A percentile compares a stretch with the other conserved stretches of the same genome.
phyloP scores from a whole-genome alignment of 2,797 vertebrate genomes.

The Tragelaphus oryx region DNA sequence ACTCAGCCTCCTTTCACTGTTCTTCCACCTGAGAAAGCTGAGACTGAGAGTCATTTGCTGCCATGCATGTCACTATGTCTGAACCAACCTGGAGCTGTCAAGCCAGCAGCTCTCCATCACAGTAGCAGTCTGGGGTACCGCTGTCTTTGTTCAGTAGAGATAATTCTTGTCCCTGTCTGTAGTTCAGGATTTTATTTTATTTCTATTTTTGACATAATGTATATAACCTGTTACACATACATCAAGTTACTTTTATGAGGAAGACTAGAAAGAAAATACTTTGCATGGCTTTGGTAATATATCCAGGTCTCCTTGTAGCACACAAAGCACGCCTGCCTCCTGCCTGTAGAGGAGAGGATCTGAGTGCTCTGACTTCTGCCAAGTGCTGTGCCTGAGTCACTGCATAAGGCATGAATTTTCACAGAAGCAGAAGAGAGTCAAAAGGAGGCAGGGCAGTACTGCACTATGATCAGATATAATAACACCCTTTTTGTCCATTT shows the following conservation, averaged over 20 bases:
- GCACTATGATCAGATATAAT: no score
- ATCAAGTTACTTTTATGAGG: slow-evolving; percentile 66
- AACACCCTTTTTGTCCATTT: background rate
- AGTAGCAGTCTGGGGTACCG: slow-evolving; percentile 71
- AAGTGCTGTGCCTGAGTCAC: background rate
- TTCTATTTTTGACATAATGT: slow-evolving; percentile 54
- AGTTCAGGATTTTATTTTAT: background rate
- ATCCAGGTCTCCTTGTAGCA: background rate
- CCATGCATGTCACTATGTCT: slow-evolving; percentile 57
- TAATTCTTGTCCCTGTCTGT: slow-evolving; percentile 71
- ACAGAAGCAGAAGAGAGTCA: background rate
- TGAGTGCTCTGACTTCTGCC: background rate
- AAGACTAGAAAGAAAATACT: slow-evolving; percentile 63
- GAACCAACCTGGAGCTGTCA: slow-evolving; percentile 77
- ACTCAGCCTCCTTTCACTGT: slow-evolving; percentile 39
- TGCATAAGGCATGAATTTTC: background rate
- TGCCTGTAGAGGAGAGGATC: background rate
- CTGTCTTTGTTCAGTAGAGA: slow-evolving; percentile 79
- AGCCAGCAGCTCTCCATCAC: slow-evolving; percentile 70
- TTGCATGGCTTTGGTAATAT: background rate
- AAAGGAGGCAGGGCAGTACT: background rate
- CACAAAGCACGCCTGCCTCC: background rate
- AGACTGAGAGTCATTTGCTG: slow-evolving; percentile 27
- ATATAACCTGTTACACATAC: slow-evolving; percentile 70
- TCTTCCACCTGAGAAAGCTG: slow-evolving; percentile 1